These are phyloP conservation scores for Semaprochilodus insignis DNA, from an alignment of 2,797 vertebrate species.

Conservation along the genomic window DNA sequence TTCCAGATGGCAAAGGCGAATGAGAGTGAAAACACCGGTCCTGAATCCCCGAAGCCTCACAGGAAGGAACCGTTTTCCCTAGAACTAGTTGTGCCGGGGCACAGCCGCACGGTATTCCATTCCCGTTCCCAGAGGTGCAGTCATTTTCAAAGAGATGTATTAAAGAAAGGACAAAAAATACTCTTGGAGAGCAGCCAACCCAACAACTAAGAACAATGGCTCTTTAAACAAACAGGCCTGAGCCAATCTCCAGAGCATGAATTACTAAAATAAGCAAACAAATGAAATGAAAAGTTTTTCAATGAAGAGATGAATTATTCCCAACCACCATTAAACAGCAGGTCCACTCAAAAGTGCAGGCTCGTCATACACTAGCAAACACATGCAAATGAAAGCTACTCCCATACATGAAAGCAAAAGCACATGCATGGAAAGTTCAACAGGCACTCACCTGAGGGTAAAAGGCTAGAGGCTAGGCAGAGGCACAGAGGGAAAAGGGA, in stretches of 20 bases:
- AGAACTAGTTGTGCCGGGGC: conserved; percentile 14
- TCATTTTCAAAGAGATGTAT: conserved; percentile 41
- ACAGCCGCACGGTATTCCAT: conserved; percentile 40
- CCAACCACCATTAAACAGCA: neutral
- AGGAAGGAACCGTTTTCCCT: conserved; percentile 42
- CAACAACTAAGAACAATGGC: conserved; percentile 31
- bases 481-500: conserved; percentile 49
- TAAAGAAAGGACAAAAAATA: conserved; percentile 4
- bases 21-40: conserved; percentile 8
- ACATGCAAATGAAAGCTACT: neutral
- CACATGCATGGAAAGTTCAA: neutral
- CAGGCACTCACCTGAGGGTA: conserved; percentile 51
- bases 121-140: conserved; percentile 17
- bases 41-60: conserved; percentile 37
- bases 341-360: neutral
- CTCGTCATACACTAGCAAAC: neutral
- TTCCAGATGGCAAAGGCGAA: conserved; percentile 14
- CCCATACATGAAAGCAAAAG: neutral
- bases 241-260: conserved; percentile 11
- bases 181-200: conserved; percentile 17
- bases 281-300: neutral
- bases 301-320: conserved; percentile 14
- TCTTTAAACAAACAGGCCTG: conserved; percentile 17
- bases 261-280: neutral
- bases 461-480: conserved; percentile 48